Evolutionary conservation across 2,113 vertebrate genomes (phyloP).

Genomic region (Carassius auratus): DNA sequence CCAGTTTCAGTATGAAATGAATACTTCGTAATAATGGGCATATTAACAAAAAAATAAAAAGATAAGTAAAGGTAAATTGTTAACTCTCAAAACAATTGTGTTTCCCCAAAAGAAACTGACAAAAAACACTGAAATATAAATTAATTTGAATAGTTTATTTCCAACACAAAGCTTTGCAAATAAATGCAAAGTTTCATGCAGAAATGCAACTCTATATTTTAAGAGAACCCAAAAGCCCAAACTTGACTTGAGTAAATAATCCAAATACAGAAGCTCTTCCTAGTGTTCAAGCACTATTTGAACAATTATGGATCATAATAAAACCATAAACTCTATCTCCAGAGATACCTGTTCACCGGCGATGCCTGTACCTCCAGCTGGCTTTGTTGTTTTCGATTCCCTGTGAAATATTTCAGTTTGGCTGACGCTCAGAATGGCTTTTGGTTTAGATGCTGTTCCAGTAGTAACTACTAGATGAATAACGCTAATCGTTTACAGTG

Average conservation of each 20-base stretch:
- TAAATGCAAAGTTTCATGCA: too few relatives aligned
- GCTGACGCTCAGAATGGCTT: neutral
- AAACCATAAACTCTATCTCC: neutral
- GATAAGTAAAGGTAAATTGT: too few relatives aligned
- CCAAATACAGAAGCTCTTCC: neutral
- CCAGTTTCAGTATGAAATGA: too few relatives aligned
- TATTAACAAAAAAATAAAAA: too few relatives aligned
- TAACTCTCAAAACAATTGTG: too few relatives aligned
- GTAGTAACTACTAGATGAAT: neutral
- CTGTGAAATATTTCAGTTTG: neutral
- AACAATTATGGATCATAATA: neutral
- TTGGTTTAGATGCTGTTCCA: neutral
- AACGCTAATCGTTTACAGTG: neutral
- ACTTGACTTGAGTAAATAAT: neutral
- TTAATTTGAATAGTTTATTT: too few relatives aligned
- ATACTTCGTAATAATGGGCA: too few relatives aligned
- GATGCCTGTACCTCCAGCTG: neutral
- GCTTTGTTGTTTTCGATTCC: neutral
- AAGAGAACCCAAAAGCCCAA: too few relatives aligned
- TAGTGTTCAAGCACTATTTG: neutral
- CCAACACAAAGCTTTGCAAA: too few relatives aligned
- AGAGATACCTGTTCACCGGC: neutral
- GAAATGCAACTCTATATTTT: too few relatives aligned
- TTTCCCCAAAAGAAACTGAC: too few relatives aligned
- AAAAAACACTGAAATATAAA: too few relatives aligned